Conservation (phyloP, 2,797 vertebrate species). For the Tapirus indicus region DNA sequence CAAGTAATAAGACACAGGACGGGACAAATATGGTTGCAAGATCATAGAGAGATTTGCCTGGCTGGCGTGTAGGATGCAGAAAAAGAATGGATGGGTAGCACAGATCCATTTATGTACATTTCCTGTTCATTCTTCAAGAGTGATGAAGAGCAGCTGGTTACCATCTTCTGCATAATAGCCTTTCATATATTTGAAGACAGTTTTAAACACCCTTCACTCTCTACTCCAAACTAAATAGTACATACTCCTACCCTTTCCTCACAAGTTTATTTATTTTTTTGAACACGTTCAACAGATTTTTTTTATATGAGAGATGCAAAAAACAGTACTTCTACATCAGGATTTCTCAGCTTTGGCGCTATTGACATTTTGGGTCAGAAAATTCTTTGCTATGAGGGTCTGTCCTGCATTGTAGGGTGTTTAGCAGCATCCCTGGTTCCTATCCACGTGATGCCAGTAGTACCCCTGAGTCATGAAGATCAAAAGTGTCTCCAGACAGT, state of each 20-base stretch:
- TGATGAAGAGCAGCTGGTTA: slow-evolving; percentile 60
- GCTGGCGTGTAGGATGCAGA: not conserved
- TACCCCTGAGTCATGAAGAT: not conserved
- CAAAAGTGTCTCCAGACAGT: not conserved
- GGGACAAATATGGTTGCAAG: slow-evolving; percentile 53
- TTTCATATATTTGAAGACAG: slow-evolving; percentile 28
- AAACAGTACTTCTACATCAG: not conserved
- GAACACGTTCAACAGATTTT: not conserved
- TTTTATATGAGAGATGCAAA: not conserved
- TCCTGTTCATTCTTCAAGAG: slow-evolving; percentile 13
- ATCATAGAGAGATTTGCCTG: not conserved
- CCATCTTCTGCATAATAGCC: slow-evolving; percentile 14
- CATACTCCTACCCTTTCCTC: not conserved
- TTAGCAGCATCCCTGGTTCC: not conserved
- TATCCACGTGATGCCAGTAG: not conserved
- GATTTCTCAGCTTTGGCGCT: not conserved
- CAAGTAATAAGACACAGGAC: not conserved
- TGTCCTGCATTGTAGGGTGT: too few relatives aligned
- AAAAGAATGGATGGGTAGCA: not conserved
- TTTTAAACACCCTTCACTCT: slow-evolving; percentile 39
- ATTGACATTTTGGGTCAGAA: not conserved
- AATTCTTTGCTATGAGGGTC: not conserved
- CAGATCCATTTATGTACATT: slow-evolving; percentile 65
- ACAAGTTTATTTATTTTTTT: not conserved
- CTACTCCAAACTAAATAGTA: slow-evolving; percentile 8